Conservation (phyloP, 2,113 vertebrate species). For the Caranx ignobilis region DNA sequence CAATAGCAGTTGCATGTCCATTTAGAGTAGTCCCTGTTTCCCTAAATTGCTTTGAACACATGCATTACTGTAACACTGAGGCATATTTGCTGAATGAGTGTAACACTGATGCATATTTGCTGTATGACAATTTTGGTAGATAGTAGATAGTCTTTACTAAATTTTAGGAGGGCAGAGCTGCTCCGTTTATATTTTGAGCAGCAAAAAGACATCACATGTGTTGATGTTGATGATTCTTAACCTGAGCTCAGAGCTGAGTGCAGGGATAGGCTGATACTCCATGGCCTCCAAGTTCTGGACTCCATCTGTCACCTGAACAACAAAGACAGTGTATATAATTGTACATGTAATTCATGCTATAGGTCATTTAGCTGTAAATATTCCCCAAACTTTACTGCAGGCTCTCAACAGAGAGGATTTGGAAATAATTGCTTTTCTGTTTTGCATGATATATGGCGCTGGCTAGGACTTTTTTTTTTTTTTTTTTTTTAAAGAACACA, state of each 20-base stretch:
- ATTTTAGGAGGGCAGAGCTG: neutral
- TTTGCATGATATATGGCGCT: neutral
- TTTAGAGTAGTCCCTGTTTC: neutral
- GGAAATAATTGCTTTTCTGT: neutral
- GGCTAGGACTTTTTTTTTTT: too few species aligned
- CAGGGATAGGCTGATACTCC: constrained; percentile 91
- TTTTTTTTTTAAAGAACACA: neutral
- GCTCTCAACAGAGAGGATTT: neutral
- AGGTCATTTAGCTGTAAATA: neutral
- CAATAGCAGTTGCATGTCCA: neutral
- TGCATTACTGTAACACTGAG: neutral
- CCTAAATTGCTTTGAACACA: neutral
- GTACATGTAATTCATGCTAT: neutral
- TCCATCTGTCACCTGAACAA: constrained; percentile 91
- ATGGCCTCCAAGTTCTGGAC: constrained; percentile 92
- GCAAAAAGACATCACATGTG: neutral
- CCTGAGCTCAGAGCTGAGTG: constrained; percentile 82
- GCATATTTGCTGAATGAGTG: neutral
- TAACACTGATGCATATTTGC: neutral
- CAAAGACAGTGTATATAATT: neutral
- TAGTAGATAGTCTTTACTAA: too few species aligned
- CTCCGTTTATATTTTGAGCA: neutral
- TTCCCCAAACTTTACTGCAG: neutral
- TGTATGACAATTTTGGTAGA: neutral
- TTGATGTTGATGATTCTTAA: constrained; percentile 25